These are phyloP conservation scores for Takifugu rubripes DNA, from an alignment of 2,797 vertebrate genomes.

Conservation along the genomic window DNA sequence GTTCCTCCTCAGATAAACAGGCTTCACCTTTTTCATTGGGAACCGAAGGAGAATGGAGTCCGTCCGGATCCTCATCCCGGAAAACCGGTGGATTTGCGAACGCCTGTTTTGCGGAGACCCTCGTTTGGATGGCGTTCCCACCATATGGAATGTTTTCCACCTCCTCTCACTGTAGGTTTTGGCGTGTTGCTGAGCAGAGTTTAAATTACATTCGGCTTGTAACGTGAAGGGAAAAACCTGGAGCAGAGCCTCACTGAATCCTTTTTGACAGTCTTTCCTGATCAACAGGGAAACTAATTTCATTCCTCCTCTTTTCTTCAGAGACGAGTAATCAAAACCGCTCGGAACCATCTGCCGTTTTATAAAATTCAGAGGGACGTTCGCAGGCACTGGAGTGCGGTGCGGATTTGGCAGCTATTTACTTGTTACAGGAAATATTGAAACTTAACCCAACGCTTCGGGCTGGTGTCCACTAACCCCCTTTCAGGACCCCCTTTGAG, in stretches of 20 bases:
- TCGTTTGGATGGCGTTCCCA: constrained; percentile 14
- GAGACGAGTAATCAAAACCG: constrained; percentile 15
- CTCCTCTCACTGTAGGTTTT: constrained; percentile 18
- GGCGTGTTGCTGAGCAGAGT: constrained; percentile 10
- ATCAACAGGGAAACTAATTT: constrained; percentile 31
- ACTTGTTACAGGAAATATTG: constrained; percentile 37
- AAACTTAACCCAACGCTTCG: constrained; percentile 52
- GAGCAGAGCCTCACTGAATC: constrained; percentile 27
- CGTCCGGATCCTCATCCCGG: too few species aligned
- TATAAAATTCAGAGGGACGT: not conserved
- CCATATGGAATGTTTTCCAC: constrained; percentile 10
- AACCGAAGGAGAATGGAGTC: too few species aligned
- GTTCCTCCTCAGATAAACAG: too few species aligned
- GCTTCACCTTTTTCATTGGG: too few species aligned
- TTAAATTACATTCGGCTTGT: constrained; percentile 14
- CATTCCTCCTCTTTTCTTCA: constrained; percentile 21
- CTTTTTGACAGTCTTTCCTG: constrained; percentile 30
- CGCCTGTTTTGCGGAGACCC: too few species aligned
- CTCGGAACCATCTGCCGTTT: not conserved
- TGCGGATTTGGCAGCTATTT: constrained; percentile 28
- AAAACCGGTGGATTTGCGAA: too few species aligned
- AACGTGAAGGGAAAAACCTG: constrained; percentile 6
- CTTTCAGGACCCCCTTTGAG: constrained; percentile 22
- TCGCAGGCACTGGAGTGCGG: not conserved
- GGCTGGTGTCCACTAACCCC: constrained; percentile 40